Evolutionary conservation across 1,140 invertebrate genomes (phyloP).

Genomic region (Eufriesea mexicana): DNA sequence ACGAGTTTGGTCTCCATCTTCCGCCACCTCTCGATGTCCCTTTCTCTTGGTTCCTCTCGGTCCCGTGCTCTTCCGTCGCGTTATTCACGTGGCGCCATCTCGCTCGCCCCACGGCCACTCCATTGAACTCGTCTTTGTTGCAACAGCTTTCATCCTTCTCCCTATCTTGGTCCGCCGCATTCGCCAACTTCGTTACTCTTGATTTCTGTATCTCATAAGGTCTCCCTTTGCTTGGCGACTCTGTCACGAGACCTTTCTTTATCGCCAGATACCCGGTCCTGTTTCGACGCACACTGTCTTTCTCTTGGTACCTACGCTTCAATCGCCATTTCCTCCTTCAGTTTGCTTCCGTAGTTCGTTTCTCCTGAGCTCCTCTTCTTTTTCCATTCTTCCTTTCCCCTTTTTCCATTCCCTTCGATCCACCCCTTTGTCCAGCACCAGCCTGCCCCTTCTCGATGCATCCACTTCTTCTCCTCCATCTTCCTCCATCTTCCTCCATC

Average conservation of each 20-base stretch:
- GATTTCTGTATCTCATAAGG: constrained; percentile 6
- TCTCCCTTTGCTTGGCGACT: constrained; percentile 1
- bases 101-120: background rate
- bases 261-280: background rate
- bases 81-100: background rate
- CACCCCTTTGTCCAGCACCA: background rate
- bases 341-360: background rate
- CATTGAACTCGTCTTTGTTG: background rate
- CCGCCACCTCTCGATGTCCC: background rate
- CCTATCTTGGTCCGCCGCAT: background rate
- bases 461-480: background rate
- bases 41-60: background rate
- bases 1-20: background rate
- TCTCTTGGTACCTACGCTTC: background rate
- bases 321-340: background rate
- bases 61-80: background rate
- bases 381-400: too few relatives aligned
- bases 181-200: constrained; percentile 5
- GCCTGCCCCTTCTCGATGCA: too few relatives aligned
- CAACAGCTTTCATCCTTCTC: background rate
- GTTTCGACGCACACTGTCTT: background rate
- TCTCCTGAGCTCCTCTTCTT: background rate
- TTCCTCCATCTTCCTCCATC: background rate
- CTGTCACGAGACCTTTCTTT: constrained; percentile 12
- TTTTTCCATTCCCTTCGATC: background rate